These are phyloP conservation scores for Rambutsinella grinnellia DNA, from an alignment of 2,888 invertebrate genomes.

Conservation along the genomic window DNA sequence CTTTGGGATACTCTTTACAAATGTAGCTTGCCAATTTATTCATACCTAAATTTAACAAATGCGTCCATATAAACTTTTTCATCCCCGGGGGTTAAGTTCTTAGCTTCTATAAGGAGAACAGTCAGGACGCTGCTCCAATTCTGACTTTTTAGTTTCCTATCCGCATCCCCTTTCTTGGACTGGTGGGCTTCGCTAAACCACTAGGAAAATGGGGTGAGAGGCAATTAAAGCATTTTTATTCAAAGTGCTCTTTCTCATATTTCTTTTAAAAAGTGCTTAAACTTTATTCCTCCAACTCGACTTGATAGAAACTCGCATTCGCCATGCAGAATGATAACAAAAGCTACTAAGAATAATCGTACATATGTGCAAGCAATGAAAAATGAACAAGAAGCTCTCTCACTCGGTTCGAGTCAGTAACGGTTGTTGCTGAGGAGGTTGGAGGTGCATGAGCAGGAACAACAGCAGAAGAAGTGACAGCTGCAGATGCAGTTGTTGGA, in stretches of 20 bases:
- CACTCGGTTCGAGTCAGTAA: constrained; percentile 5
- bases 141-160: constrained; percentile 89
- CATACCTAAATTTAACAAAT: constrained; percentile 94
- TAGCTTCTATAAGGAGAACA: constrained; percentile 95
- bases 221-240: too few species aligned
- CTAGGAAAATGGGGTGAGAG: constrained; percentile 37
- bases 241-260: too few species aligned
- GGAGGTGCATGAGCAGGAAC: background rate
- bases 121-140: constrained; percentile 98
- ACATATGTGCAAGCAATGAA: background rate
- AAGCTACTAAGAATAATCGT: background rate
- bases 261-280: too few species aligned
- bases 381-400: background rate
- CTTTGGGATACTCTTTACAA: background rate
- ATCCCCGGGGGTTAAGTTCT: constrained; percentile 80
- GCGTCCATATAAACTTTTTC: constrained; percentile 84
- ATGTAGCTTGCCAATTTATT: constrained; percentile 53
- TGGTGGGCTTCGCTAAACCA: constrained; percentile 62
- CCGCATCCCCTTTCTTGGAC: constrained; percentile 78
- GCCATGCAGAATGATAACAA: too few species aligned
- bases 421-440: too few species aligned
- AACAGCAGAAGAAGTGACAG: background rate
- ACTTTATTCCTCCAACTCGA: too few species aligned
- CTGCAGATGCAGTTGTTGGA: background rate
- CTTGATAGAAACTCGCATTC: too few species aligned